Base-by-base conservation (phyloP, 2,888 invertebrate species). In the Julus scanicus region DNA sequence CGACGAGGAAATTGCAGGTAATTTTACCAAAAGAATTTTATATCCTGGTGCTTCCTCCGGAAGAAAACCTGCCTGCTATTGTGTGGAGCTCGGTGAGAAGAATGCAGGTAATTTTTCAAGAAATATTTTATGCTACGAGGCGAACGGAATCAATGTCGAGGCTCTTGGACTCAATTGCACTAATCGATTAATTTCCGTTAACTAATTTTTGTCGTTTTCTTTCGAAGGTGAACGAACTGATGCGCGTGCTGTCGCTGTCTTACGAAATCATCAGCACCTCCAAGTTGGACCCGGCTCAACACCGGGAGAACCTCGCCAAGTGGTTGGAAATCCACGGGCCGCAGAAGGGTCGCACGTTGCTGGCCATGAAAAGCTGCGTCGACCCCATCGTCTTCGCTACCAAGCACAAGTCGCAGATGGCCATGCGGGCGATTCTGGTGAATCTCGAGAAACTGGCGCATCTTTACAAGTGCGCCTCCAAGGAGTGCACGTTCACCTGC, bases 391-490 rank as follows among this genome's bases (percentile, higher is more conserved):
- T 2, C 39, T 86, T 86, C 29, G 53, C 39, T 2, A 1, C 9
- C 8, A 3, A 63, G 11, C 1, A 0, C 0, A 87, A 80, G 71
- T 53, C 20, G 8, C 29, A 20, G n/a, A 17, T 20, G 1, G 87
- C 87, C 11, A 13, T 88, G 49, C 11, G 13, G n/a, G 39, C 48
- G 13, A n/a, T 84, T 15, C 49, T 88, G 20, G 48, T 13, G 44
- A 39, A 44, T 3, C 11, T 0, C 29, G 29, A n/a, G 20, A 49
- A 80, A 8, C 49, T 88, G 63, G 29, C 44, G 29, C 57, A 86
- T 9, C 53, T 86, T 11, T 88, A 86, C 44, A 88, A 88, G 48
- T 88, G 88, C n/a, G n/a, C 63, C 5, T 83, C 80, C n/a, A 86
- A 37, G 29, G 49, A 86, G 17, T 88, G 88, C n/a, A n/a, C 29